These are phyloP conservation scores for Scelioninae gen. 2 DNA, from an alignment of 2,888 invertebrate genomes.

Conservation along the genomic window DNA sequence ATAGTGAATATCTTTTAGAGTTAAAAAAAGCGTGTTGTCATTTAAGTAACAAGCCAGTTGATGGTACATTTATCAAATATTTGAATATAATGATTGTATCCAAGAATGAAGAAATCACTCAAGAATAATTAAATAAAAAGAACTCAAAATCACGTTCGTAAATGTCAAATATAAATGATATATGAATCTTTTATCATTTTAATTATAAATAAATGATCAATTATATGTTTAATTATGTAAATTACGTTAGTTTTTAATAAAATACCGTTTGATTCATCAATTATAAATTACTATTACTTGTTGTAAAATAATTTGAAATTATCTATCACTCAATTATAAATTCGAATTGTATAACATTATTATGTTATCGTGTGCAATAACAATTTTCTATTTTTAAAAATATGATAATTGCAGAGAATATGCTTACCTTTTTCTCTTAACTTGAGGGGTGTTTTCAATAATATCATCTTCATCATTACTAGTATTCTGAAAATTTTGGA, in stretches of 20 bases:
- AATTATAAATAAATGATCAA: constrained; percentile 12
- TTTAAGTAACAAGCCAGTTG: constrained; percentile 47
- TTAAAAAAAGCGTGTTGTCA: constrained; percentile 16
- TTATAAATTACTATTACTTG: too few relatives aligned
- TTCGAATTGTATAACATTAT: too few relatives aligned
- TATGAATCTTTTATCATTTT: constrained; percentile 20
- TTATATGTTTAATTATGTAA: not conserved
- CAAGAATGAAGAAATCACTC: constrained; percentile 41
- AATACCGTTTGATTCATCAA: too few relatives aligned
- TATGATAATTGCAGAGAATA: not conserved
- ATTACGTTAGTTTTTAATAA: too few relatives aligned
- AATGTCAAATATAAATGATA: constrained; percentile 39
- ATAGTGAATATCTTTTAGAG: constrained; percentile 23
- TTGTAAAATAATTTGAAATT: too few relatives aligned
- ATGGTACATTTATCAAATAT: constrained; percentile 51
- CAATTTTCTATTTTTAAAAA: too few relatives aligned
- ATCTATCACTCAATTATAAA: too few relatives aligned
- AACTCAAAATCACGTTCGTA: constrained; percentile 43
- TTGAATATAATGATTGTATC: constrained; percentile 46
- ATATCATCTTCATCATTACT: constrained; percentile 49
- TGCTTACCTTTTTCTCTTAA: constrained; percentile 22
- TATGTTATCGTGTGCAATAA: too few relatives aligned
- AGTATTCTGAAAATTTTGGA: not conserved
- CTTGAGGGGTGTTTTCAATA: constrained; percentile 62
- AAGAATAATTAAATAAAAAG: constrained; percentile 46